These are phyloP conservation scores for Varecia variegata DNA, from an alignment of 2,797 vertebrate species.

Conservation along the genomic window DNA sequence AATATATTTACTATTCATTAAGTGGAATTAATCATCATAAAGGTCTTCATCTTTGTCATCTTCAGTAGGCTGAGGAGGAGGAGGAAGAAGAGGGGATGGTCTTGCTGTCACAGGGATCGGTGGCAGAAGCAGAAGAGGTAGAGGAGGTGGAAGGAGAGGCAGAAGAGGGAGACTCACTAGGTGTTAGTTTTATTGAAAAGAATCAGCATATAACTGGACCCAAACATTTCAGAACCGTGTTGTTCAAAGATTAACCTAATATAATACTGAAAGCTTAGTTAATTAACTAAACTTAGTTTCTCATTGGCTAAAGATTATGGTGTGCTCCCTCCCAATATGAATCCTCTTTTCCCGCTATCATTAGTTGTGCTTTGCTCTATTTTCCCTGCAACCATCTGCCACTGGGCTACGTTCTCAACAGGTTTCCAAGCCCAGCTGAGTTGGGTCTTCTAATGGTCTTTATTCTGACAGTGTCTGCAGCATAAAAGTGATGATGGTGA, in stretches of 20 bases:
- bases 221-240: not conserved
- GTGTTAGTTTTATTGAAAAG: not conserved
- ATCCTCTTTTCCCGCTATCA: conserved; percentile 1
- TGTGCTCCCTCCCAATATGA: not conserved
- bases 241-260: not conserved
- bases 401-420: conserved; percentile 10
- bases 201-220: not conserved
- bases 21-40: not conserved
- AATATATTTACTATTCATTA: not conserved
- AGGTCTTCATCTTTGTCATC: not conserved
- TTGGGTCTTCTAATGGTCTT: conserved; percentile 38
- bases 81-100: not conserved
- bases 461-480: not conserved
- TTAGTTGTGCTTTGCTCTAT: conserved; percentile 26
- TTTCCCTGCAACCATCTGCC: conserved; percentile 50
- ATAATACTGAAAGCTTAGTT: not conserved
- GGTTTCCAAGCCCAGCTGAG: conserved; percentile 29
- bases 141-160: not conserved
- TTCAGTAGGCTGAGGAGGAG: not conserved
- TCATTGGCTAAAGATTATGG: conserved; percentile 50
- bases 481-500: not conserved
- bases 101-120: not conserved
- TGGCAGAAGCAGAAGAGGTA: not conserved
- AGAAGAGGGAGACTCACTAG: not conserved
- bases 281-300: conserved; percentile 28